Evolutionary conservation across 2,888 invertebrate genomes (phyloP).

Genomic region (Agrochola litura): DNA sequence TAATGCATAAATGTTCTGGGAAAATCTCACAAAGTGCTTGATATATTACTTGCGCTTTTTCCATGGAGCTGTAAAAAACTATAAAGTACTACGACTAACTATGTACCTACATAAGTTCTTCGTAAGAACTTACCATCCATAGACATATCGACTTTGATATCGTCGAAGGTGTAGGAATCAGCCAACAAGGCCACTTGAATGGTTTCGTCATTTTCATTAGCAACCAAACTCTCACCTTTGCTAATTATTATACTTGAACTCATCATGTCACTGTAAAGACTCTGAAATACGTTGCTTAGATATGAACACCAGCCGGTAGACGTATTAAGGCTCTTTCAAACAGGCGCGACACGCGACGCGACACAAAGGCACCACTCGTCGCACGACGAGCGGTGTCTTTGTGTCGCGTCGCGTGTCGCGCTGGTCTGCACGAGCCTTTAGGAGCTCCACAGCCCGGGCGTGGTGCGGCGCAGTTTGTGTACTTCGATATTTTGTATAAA

Average conservation of each 20-base stretch:
- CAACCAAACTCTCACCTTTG: constrained; percentile 49
- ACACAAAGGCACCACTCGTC: too few species aligned
- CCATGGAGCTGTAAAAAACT: background rate
- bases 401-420: too few species aligned
- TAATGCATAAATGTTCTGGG: background rate
- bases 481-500: background rate
- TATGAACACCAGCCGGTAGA: background rate
- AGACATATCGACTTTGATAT: constrained; percentile 88
- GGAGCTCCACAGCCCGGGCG: background rate
- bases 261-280: constrained; percentile 65
- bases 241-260: constrained; percentile 50
- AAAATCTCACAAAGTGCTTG: too few species aligned
- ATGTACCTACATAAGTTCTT: background rate
- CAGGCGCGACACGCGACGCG: too few species aligned
- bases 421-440: too few species aligned
- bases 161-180: constrained; percentile 85
- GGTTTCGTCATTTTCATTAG: constrained; percentile 57
- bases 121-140: constrained; percentile 86
- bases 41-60: background rate
- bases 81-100: background rate
- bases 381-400: too few species aligned
- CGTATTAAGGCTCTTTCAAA: too few species aligned
- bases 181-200: constrained; percentile 87
- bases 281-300: constrained; percentile 62
- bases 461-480: background rate